Evolutionary conservation across 1,140 invertebrate genomes (phyloP).

Genomic region (Rhagoletis zephyria): DNA sequence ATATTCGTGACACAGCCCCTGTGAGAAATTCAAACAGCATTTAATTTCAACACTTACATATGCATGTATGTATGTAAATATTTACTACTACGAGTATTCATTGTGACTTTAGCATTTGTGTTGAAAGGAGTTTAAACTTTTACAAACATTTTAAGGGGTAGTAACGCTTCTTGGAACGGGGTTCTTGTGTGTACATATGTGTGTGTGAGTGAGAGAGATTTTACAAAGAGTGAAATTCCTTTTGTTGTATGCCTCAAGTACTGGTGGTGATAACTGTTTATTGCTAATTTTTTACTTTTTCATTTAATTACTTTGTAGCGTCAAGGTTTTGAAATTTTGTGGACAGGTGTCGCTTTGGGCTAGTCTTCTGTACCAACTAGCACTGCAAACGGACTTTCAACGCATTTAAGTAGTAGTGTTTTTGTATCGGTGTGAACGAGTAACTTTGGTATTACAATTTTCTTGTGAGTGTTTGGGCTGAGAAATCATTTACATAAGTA

Average conservation of each 20-base stretch:
- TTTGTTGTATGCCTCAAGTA: not conserved
- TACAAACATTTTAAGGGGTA: conserved; percentile 22
- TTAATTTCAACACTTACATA: conserved; percentile 21
- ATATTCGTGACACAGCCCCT: not conserved
- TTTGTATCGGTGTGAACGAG: too few species aligned
- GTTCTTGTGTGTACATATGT: not conserved
- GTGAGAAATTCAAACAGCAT: conserved; percentile 38
- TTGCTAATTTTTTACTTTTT: too few species aligned
- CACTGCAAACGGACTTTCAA: too few species aligned
- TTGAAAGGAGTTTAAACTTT: not conserved
- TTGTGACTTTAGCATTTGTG: conserved; percentile 20
- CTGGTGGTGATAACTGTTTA: not conserved
- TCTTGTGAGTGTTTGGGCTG: too few species aligned
- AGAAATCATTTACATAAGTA: too few species aligned
- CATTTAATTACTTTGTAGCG: too few species aligned
- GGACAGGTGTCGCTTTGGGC: too few species aligned
- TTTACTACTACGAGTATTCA: conserved; percentile 7
- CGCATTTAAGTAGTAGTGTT: too few species aligned
- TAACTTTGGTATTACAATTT: too few species aligned
- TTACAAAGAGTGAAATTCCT: not conserved
- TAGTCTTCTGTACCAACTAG: too few species aligned
- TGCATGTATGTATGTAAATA: too few species aligned
- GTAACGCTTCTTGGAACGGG: not conserved
- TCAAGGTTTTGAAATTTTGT: too few species aligned
- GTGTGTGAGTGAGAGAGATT: not conserved